A percentile compares a stretch with the other conserved stretches of the same genome.
These are phyloP conservation scores for Neotragus pygmaeus DNA, from an alignment of 2,113 vertebrate genomes.

Conservation along the genomic window DNA sequence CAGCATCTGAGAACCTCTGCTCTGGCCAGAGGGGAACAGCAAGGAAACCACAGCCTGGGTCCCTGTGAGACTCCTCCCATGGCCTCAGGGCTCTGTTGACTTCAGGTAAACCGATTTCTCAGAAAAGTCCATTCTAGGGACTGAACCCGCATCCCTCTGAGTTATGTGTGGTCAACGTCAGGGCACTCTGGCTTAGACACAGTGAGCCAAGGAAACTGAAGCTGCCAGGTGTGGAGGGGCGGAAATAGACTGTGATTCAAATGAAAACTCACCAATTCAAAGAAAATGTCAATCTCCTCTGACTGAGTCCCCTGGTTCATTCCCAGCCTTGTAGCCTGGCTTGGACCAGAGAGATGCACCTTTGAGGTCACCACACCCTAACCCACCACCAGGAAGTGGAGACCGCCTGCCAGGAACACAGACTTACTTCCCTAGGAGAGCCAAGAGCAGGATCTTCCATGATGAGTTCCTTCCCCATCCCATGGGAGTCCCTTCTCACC, in stretches of 20 bases:
- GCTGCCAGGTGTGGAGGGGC: not conserved
- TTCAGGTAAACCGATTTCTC: conserved; percentile 1
- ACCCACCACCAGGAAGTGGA: not conserved
- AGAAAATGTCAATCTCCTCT: not conserved
- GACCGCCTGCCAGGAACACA: not conserved
- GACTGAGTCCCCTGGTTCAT: not conserved
- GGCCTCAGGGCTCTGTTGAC: not conserved
- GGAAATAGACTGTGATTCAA: conserved; percentile 49
- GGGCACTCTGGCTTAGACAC: not conserved
- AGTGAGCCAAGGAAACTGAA: not conserved
- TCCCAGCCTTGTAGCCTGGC: not conserved
- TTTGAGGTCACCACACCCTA: not conserved
- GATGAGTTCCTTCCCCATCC: not conserved
- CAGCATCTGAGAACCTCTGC: not conserved
- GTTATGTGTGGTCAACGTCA: not conserved
- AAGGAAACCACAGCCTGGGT: not conserved
- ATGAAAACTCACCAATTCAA: conserved; percentile 51
- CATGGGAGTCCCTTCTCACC: not conserved
- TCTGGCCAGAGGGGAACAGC: not conserved
- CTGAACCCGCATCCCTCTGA: not conserved
- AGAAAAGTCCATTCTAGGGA: not conserved
- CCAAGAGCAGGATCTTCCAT: not conserved
- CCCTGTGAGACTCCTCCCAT: not conserved
- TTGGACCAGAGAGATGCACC: not conserved
- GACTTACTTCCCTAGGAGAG: not conserved